phyloP scores from a whole-genome alignment of 2,888 invertebrate genomes.

The Caenorhabditis angaria region DNA sequence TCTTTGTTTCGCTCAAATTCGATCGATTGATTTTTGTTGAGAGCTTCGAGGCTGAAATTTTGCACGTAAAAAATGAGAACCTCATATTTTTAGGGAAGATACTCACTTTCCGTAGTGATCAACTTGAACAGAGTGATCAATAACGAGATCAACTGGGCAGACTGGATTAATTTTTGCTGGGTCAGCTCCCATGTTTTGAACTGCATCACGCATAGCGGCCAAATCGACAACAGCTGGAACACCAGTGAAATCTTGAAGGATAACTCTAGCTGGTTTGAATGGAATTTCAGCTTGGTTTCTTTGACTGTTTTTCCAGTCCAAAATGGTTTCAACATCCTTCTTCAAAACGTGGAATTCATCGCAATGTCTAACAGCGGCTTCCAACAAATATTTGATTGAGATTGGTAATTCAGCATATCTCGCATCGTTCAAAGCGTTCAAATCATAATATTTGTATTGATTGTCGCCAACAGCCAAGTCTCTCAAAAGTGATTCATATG shows the following conservation, averaged over 20 bases:
- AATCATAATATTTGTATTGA: slow-evolving; percentile 83
- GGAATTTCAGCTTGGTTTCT: slow-evolving; percentile 83
- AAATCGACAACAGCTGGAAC: slow-evolving; percentile 98
- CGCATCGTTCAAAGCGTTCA: slow-evolving; percentile 79
- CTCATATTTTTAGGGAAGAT: neutral
- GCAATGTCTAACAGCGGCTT: slow-evolving; percentile 94
- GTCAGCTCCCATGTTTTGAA: slow-evolving; percentile 85
- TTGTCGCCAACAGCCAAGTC: slow-evolving; percentile 73
- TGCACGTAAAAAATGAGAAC: neutral
- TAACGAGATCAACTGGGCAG: slow-evolving; percentile 95
- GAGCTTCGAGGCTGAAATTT: slow-evolving; percentile 84
- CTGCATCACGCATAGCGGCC: slow-evolving; percentile 97
- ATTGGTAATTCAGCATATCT: slow-evolving; percentile 89
- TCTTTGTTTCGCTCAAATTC: slow-evolving; percentile 96
- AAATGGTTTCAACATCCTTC: slow-evolving; percentile 86
- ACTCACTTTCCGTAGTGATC: slow-evolving; percentile 81
- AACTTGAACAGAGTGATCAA: slow-evolving; percentile 97
- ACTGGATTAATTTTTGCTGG: slow-evolving; percentile 93
- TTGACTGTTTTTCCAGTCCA: slow-evolving; percentile 87
- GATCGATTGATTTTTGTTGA: slow-evolving; percentile 89
- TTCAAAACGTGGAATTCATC: slow-evolving; percentile 90
- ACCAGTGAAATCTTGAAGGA: slow-evolving; percentile 85
- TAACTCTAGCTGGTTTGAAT: slow-evolving; percentile 93
- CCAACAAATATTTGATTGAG: slow-evolving; percentile 89
- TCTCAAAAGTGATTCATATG: slow-evolving; percentile 47